phyloP scores from a whole-genome alignment of 2,797 vertebrate genomes.

The Sebastiscus tertius region DNA sequence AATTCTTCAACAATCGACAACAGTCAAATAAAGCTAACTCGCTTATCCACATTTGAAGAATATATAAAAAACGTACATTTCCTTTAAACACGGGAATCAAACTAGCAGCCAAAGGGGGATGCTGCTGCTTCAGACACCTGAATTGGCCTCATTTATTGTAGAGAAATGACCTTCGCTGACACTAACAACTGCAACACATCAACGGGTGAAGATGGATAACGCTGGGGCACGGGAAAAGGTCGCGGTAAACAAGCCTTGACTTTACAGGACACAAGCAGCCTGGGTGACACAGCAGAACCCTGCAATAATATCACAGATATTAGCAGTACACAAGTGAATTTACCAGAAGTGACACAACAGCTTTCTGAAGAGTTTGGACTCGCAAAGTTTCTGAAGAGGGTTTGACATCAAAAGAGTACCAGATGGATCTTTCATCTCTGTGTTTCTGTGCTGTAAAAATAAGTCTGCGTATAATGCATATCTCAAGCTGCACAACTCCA shows the following conservation, averaged over 20 bases:
- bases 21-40: neutral
- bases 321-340: neutral
- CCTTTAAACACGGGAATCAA: neutral
- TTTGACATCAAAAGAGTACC: constrained; percentile 41
- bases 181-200: constrained; percentile 42
- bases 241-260: constrained; percentile 25
- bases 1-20: neutral
- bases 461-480: constrained; percentile 25
- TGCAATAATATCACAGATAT: constrained; percentile 3
- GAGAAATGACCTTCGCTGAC: constrained; percentile 36
- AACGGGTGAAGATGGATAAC: constrained; percentile 48
- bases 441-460: constrained; percentile 30
- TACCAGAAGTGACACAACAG: constrained; percentile 8
- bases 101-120: neutral
- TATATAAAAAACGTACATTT: neutral
- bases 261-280: constrained; percentile 20
- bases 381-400: constrained; percentile 19
- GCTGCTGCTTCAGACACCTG: neutral
- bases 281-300: constrained; percentile 3
- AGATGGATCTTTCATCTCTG: constrained; percentile 40
- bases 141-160: constrained; percentile 36
- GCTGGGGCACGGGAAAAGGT: constrained; percentile 33
- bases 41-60: neutral
- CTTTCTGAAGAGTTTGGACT: constrained; percentile 32
- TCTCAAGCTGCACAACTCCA: constrained; percentile 21